A percentile compares a stretch with the other conserved stretches of the same genome.
These are phyloP conservation scores for Panthera leo DNA, from an alignment of 2,113 vertebrate species.

Conservation along the genomic window DNA sequence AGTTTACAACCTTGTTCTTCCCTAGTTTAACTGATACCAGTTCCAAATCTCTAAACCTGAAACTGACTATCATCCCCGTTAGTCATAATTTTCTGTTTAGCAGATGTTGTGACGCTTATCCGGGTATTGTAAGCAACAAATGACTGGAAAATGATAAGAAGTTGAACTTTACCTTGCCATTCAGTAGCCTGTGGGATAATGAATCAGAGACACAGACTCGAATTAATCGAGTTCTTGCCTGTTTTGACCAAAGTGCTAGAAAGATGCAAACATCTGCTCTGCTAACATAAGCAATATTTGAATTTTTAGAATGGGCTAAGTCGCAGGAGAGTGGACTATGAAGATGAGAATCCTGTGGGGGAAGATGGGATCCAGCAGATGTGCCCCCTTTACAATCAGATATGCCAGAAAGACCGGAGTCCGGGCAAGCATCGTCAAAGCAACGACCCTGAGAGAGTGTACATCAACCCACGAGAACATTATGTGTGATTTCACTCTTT, in stretches of 20 bases:
- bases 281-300: constrained; percentile 70
- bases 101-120: neutral
- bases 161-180: neutral
- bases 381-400: constrained; percentile 80
- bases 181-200: neutral
- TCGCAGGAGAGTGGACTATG: constrained; percentile 78
- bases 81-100: neutral
- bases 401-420: constrained; percentile 78
- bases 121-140: neutral
- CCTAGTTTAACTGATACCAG: neutral
- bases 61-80: neutral
- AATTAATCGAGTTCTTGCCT: neutral
- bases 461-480: constrained; percentile 84
- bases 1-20: neutral
- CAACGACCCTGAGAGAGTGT: constrained; percentile 73
- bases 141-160: neutral
- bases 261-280: constrained; percentile 38
- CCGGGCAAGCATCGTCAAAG: constrained; percentile 57
- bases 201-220: neutral
- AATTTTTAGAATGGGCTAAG: constrained; percentile 81
- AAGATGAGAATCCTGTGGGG: constrained; percentile 73
- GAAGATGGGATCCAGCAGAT: constrained; percentile 76
- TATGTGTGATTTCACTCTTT: constrained; percentile 82
- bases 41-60: constrained; percentile 16
- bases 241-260: neutral